Percentiles rank a stretch among this genome's conserved stretches.
Evolutionary conservation across 1,140 invertebrate species (phyloP).

Genomic region (Phenacoccus solenopsis): DNA sequence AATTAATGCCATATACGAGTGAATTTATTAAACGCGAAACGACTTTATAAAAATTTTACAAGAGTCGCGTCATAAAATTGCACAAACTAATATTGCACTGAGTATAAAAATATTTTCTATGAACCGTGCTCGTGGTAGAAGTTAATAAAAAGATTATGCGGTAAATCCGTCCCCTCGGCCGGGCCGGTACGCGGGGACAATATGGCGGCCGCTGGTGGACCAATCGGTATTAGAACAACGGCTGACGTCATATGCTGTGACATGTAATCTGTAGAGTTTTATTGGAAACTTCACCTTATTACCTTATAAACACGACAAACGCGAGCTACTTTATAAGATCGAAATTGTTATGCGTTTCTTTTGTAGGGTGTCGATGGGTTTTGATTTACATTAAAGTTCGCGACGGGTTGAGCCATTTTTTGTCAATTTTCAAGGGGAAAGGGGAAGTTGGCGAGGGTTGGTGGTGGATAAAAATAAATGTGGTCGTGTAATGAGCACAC

Average conservation of each 20-base stretch:
- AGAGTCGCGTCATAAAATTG: conserved; percentile 17
- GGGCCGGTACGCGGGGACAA: neutral
- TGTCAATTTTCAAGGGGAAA: too few relatives aligned
- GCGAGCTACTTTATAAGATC: conserved; percentile 2
- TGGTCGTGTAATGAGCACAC: too few relatives aligned
- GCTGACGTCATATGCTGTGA: conserved; percentile 12
- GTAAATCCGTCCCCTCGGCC: conserved; percentile 9
- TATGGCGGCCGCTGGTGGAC: conserved; percentile 5
- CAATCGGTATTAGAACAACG: conserved; percentile 14
- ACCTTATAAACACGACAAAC: neutral
- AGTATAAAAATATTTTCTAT: conserved; percentile 18
- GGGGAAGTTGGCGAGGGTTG: too few relatives aligned
- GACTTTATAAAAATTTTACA: conserved; percentile 14
- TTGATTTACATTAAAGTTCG: too few relatives aligned
- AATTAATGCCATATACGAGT: conserved; percentile 9
- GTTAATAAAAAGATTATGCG: conserved; percentile 15
- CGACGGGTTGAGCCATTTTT: too few relatives aligned
- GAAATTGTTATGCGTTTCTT: conserved; percentile 3
- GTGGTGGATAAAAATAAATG: too few relatives aligned
- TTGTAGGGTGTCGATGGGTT: neutral
- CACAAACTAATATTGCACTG: conserved; percentile 17
- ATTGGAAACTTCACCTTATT: neutral
- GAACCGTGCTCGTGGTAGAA: conserved; percentile 8
- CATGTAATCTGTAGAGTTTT: conserved; percentile 10
- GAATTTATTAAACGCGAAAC: conserved; percentile 17